Conservation (phyloP, 2,888 invertebrate species). For the Diachrysia chrysitis region DNA sequence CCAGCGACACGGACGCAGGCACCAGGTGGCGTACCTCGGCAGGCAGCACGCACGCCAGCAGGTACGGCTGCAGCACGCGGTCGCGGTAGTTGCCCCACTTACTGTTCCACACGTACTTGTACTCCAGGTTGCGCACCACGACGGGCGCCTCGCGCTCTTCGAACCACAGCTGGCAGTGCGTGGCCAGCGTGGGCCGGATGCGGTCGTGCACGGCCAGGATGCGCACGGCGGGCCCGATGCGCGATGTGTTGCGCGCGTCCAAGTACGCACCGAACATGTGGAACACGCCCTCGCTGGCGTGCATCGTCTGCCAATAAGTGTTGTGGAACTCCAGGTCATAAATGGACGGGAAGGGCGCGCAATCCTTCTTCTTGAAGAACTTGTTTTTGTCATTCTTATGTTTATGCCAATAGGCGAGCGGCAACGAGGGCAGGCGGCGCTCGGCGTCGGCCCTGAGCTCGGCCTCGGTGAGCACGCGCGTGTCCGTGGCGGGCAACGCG, state of each 20-base stretch:
- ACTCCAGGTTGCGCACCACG: slow-evolving; percentile 94
- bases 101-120: slow-evolving; percentile 98
- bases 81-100: slow-evolving; percentile 98
- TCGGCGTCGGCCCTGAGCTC: slow-evolving; percentile 94
- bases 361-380: slow-evolving; percentile 91
- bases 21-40: slow-evolving; percentile 91
- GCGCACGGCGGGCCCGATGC: slow-evolving; percentile 94
- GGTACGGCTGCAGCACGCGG: slow-evolving; percentile 96
- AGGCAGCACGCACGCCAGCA: slow-evolving; percentile 96
- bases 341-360: slow-evolving; percentile 95
- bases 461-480: slow-evolving; percentile 90
- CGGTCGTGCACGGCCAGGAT: slow-evolving; percentile 97
- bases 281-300: slow-evolving; percentile 95
- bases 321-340: slow-evolving; percentile 98
- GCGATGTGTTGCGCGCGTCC: slow-evolving; percentile 93
- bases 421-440: slow-evolving; percentile 94
- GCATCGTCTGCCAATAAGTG: slow-evolving; percentile 97
- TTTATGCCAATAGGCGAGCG: slow-evolving; percentile 95
- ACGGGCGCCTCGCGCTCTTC: slow-evolving; percentile 95
- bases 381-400: slow-evolving; percentile 94
- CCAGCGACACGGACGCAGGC: slow-evolving; percentile 95
- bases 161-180: slow-evolving; percentile 97
- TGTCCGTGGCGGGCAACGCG: slow-evolving; percentile 69
- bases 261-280: slow-evolving; percentile 97
- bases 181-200: slow-evolving; percentile 94